Conservation (phyloP, 2,797 vertebrate genomes). For the Malurus splendens region DNA sequence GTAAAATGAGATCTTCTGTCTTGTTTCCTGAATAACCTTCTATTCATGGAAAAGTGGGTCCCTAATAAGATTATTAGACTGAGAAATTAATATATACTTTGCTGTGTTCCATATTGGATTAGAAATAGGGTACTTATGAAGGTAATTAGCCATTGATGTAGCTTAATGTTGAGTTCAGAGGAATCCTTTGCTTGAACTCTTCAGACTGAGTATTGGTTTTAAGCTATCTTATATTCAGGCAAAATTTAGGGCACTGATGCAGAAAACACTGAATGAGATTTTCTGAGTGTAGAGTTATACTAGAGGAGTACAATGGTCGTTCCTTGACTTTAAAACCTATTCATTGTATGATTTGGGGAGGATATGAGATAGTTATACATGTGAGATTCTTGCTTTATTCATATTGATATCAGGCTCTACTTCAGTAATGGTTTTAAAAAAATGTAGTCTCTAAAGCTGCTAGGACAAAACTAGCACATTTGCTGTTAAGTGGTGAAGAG, state of each 20-base stretch:
- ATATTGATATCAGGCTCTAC: not conserved
- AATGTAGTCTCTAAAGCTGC: not conserved
- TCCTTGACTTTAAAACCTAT: not conserved
- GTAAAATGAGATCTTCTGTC: not conserved
- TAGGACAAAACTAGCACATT: not conserved
- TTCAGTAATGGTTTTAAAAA: not conserved
- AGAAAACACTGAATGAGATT: not conserved
- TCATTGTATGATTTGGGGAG: not conserved
- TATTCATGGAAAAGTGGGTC: not conserved
- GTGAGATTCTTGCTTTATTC: not conserved
- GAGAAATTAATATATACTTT: not conserved
- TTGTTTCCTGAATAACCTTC: not conserved
- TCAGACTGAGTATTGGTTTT: not conserved
- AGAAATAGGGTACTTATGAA: conserved; percentile 15
- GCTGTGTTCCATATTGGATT: not conserved
- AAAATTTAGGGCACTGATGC: not conserved
- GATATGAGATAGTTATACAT: not conserved
- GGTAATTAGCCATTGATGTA: conserved; percentile 18
- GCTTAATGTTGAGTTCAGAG: conserved; percentile 4
- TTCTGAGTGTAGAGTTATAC: not conserved
- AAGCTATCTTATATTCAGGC: not conserved
- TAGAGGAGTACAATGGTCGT: not conserved
- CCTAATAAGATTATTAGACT: not conserved
- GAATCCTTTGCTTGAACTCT: conserved; percentile 25
- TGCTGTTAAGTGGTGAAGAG: not conserved